Base-by-base conservation (phyloP, 37 sponge, comb jelly and placozoan species). In the Petrosia ficiformis region DNA sequence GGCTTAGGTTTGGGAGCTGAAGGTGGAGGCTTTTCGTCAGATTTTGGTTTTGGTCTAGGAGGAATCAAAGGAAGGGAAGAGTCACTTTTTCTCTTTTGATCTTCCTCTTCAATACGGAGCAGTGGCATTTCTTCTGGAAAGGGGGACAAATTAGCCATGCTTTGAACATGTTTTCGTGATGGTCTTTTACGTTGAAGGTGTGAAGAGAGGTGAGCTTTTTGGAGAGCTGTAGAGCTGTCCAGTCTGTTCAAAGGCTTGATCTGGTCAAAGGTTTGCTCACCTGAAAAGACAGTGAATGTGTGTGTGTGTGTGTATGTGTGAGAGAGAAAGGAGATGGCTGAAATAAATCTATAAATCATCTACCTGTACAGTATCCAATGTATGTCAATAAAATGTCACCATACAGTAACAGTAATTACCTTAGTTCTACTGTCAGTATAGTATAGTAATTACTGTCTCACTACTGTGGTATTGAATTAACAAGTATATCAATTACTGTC, bases 191-290 rank as follows among this genome's bases (percentile, higher is more conserved):
- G 54, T 26, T 41, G 35, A 2, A 67, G 28, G 28, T 65, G 35
- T 2, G 52, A 33, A 1, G 71, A 60, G 5, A 84, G 58, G 22
- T 61, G 63, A 0, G 71, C 54, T 32, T 61, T 84, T 65, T 77
- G 63, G 19, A 76, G 44, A 1, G 65, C 72, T 42, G 72, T 48
- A 31, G 78, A 77, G n/a, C 42, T 48, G 66, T 84, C 71, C 72
- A 84, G 44, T 39, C 40, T 41, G 39, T 48, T 40, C 34, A 29
- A 11, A 16, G 25, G 42, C 26, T 56, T 54, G 25, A 40, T 69
- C 14, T 56, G 43, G 60, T 34, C 77, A 77, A 71, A 42, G 10
- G 48, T 22, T 2, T 36, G 4, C 25, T 42, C 24, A 71, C 3
- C 48, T 41, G 30, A 39, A 43, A 8, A 6, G 30, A 6, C 11